A percentile compares a stretch with the other conserved stretches of the same genome.
These are phyloP conservation scores for Pristionchus japonicus DNA, from an alignment of 2,888 invertebrate genomes.

Conservation along the genomic window DNA sequence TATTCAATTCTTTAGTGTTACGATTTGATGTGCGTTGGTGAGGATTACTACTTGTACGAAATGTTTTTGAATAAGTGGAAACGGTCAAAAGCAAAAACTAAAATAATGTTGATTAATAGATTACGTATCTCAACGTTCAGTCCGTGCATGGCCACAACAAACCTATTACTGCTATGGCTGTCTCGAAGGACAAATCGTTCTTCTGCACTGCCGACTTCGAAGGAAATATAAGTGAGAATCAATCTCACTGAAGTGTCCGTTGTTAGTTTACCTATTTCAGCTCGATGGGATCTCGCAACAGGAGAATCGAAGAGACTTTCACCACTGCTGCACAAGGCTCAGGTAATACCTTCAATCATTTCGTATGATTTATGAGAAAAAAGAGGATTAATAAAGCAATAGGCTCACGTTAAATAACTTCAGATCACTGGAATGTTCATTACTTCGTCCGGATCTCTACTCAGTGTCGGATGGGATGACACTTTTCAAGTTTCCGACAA, in stretches of 20 bases:
- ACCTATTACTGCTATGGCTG: constrained; percentile 90
- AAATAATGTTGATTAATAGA: too few relatives aligned
- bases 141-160: constrained; percentile 90
- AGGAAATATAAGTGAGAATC: constrained; percentile 85
- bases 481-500: constrained; percentile 79
- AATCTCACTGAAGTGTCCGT: neutral
- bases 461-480: constrained; percentile 95
- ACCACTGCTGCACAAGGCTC: constrained; percentile 90
- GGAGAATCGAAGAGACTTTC: constrained; percentile 88
- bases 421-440: constrained; percentile 85
- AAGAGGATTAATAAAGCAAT: neutral
- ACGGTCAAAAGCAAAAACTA: too few relatives aligned
- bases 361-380: neutral
- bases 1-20: neutral
- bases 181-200: constrained; percentile 82
- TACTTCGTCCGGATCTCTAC: constrained; percentile 79
- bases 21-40: too few relatives aligned
- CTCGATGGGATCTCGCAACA: constrained; percentile 76
- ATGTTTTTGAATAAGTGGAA: too few relatives aligned
- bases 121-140: constrained; percentile 40
- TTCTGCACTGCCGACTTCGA: constrained; percentile 95
- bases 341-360: constrained; percentile 79
- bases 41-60: too few relatives aligned
- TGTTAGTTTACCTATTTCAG: constrained; percentile 62
- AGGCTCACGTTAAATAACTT: neutral